These are phyloP conservation scores for Steromphala cineraria DNA, from an alignment of 2,888 invertebrate genomes.

Conservation along the genomic window DNA sequence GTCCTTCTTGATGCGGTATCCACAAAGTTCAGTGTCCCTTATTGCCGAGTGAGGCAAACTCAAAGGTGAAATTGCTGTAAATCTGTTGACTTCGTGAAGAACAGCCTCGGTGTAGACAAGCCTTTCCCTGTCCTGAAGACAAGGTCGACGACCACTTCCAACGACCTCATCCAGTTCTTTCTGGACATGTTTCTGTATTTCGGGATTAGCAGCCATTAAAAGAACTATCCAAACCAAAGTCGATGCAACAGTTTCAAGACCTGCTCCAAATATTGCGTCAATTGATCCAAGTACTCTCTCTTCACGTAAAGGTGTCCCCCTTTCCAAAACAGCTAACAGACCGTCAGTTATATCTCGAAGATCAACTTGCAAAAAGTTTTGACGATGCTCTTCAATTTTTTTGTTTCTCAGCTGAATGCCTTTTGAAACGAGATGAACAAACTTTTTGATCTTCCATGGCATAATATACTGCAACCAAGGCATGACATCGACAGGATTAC, in stretches of 20 bases:
- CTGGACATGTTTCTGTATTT: constrained; percentile 46
- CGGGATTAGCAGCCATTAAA: constrained; percentile 43
- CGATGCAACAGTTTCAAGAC: constrained; percentile 50
- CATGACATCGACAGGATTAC: constrained; percentile 48
- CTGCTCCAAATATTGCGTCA: constrained; percentile 50
- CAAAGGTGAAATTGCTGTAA: constrained; percentile 42
- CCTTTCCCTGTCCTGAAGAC: constrained; percentile 30
- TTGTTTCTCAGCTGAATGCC: background rate
- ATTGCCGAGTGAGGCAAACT: constrained; percentile 51
- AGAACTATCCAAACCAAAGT: constrained; percentile 46
- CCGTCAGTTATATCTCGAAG: constrained; percentile 54
- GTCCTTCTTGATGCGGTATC: constrained; percentile 35
- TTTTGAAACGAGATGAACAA: background rate
- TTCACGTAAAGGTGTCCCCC: too few species aligned
- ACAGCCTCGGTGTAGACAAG: constrained; percentile 50
- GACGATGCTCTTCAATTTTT: constrained; percentile 38
- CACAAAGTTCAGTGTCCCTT: constrained; percentile 32
- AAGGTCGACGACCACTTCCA: constrained; percentile 36
- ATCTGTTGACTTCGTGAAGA: constrained; percentile 46
- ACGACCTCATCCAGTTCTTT: constrained; percentile 51
- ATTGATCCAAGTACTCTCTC: constrained; percentile 1
- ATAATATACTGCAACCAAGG: constrained; percentile 48
- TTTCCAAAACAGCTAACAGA: constrained; percentile 9
- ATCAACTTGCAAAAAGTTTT: constrained; percentile 29
- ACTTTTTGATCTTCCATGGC: constrained; percentile 21